phyloP scores from a whole-genome alignment of 92 coral and sea anemone species.

The Parazoanthus swiftii region DNA sequence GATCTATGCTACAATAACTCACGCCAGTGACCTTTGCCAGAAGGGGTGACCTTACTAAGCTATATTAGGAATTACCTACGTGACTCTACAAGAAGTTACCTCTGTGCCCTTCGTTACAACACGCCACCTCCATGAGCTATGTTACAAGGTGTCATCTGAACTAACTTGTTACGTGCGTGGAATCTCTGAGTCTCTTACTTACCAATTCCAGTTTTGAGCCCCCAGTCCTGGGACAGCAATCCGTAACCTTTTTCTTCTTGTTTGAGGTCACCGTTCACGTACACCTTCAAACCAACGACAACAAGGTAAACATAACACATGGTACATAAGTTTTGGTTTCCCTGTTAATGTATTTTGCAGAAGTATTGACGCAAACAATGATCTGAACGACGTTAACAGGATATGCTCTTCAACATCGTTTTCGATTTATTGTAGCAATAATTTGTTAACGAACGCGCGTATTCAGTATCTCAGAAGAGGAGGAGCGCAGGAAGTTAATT shows the following conservation, averaged over 20 bases:
- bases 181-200: not conserved
- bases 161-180: not conserved
- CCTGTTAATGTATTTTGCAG: too few species aligned
- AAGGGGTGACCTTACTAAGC: too few species aligned
- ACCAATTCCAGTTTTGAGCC: constrained; percentile 96
- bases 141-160: not conserved
- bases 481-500: too few species aligned
- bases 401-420: not conserved
- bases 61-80: too few species aligned
- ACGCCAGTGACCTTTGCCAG: too few species aligned
- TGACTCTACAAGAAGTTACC: too few species aligned
- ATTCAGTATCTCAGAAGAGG: not conserved
- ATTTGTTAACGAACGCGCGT: not conserved
- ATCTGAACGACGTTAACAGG: too few species aligned
- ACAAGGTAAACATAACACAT: not conserved
- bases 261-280: constrained; percentile 85
- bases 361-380: too few species aligned
- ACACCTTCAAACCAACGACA: constrained; percentile 56
- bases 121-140: too few species aligned
- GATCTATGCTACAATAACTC: too few species aligned
- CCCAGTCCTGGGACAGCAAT: constrained; percentile 90
- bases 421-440: not conserved
- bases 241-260: constrained; percentile 75
- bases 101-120: too few species aligned
- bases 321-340: too few species aligned